phyloP scores from a whole-genome alignment of 2,888 invertebrate genomes.

The Strigamia maritima region DNA sequence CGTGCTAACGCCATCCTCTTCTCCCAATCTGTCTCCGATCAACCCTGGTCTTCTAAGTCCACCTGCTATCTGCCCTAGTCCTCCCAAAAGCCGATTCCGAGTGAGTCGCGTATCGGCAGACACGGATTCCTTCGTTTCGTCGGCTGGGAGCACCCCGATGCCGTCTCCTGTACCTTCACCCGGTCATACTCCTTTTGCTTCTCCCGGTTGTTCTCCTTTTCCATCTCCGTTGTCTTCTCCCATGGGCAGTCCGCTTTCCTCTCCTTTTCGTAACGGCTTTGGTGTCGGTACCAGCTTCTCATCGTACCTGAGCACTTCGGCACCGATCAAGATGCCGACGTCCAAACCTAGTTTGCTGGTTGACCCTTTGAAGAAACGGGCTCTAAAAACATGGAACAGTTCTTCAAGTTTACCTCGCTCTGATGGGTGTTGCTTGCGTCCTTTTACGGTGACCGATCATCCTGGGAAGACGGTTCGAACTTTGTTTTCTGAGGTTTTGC shows the following conservation, averaged over 20 bases:
- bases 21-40: constrained; percentile 57
- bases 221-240: constrained; percentile 13
- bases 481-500: no score
- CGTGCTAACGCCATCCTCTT: constrained; percentile 53
- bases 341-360: not conserved
- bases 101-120: constrained; percentile 42
- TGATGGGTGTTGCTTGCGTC: no score
- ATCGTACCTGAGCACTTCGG: not conserved
- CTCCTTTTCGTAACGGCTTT: not conserved
- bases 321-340: not conserved
- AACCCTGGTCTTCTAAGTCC: constrained; percentile 65
- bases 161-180: constrained; percentile 36
- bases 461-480: no score
- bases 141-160: constrained; percentile 35
- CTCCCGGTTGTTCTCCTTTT: constrained; percentile 26
- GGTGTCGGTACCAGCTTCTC: not conserved
- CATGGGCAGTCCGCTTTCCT: not conserved
- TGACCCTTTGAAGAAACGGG: no score
- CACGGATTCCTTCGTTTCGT: constrained; percentile 18
- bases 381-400: no score
- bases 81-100: constrained; percentile 44
- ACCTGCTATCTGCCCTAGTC: constrained; percentile 45
- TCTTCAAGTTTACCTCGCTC: no score
- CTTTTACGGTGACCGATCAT: no score
- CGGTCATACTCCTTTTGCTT: constrained; percentile 33